Percentiles rank a stretch among this genome's conserved stretches.
phyloP scores from a whole-genome alignment of 2,113 vertebrate genomes.

The Cephalopterus ornatus region DNA sequence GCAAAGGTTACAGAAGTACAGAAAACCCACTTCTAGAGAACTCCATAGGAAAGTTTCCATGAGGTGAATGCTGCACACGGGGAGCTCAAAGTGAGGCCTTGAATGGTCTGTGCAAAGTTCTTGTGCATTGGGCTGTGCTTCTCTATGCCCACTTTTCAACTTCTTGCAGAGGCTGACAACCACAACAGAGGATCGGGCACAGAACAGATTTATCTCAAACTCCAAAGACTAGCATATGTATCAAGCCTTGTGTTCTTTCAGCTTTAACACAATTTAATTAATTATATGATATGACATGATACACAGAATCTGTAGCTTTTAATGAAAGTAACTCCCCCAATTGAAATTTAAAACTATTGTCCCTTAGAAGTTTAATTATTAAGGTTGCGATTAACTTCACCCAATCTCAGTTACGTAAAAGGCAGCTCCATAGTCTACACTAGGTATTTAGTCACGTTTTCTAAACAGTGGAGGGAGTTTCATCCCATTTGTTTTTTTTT shows the following conservation, averaged over 20 bases:
- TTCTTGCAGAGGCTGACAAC: no score
- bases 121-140: neutral
- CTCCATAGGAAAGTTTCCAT: neutral
- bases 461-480: neutral
- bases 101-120: neutral
- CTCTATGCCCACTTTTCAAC: neutral
- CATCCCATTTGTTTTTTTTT: neutral
- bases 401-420: neutral
- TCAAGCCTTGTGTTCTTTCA: neutral
- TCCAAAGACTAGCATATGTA: neutral
- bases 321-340: neutral
- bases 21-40: neutral
- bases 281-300: neutral
- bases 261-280: neutral
- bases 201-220: neutral
- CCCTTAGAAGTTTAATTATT: neutral
- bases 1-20: neutral
- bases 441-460: neutral
- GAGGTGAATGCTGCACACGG: fast-evolving
- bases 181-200: neutral
- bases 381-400: neutral
- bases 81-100: neutral
- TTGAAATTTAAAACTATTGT: neutral
- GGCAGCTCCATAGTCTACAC: neutral
- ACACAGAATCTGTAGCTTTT: neutral